A percentile compares a stretch with the other conserved stretches of the same genome.
Evolutionary conservation across 2,113 vertebrate genomes (phyloP).

Genomic region (Peucedramus taeniatus): DNA sequence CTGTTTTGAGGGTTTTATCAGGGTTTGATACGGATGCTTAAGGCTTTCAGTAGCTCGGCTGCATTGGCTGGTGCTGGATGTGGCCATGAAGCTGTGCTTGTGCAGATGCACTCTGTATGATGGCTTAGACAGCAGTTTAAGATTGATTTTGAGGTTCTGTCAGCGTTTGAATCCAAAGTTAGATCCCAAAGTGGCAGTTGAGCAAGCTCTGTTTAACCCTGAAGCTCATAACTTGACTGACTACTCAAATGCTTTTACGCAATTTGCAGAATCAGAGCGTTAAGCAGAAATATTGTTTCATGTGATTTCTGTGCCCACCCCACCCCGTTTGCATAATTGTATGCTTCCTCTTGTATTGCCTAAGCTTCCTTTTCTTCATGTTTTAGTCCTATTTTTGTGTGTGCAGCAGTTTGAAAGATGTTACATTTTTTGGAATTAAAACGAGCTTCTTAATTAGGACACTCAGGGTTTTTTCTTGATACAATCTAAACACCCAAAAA

Average conservation of each 20-base stretch:
- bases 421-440: neutral
- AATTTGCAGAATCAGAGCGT: neutral
- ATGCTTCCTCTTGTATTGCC: constrained; percentile 4
- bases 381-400: neutral
- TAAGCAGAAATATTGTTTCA: neutral
- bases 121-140: neutral
- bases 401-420: neutral
- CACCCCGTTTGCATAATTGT: neutral
- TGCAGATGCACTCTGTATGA: neutral
- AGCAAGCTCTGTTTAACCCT: neutral
- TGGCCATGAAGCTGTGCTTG: neutral
- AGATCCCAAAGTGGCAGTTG: neutral
- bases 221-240: neutral
- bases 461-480: neutral
- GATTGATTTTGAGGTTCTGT: neutral
- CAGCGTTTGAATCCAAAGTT: fast-evolving
- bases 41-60: neutral
- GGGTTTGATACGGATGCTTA: neutral
- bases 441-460: neutral
- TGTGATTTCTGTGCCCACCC: neutral
- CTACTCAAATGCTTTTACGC: neutral
- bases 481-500: neutral
- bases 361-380: neutral
- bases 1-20: neutral
- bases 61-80: neutral